These are phyloP conservation scores for Nilaparvata lugens DNA, from an alignment of 1,140 invertebrate genomes.

Conservation along the genomic window DNA sequence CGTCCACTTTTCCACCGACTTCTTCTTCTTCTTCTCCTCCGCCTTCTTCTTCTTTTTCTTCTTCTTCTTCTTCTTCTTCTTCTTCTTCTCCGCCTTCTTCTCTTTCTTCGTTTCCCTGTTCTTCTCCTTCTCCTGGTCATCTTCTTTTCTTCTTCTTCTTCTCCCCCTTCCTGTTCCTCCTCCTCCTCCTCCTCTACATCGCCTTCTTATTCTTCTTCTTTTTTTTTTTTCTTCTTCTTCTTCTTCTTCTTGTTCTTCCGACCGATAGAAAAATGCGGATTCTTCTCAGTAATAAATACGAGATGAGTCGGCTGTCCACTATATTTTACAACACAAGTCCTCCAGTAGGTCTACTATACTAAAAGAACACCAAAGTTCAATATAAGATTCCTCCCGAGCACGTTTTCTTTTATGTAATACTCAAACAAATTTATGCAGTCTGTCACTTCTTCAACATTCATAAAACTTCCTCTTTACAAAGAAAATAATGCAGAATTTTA, in stretches of 20 bases:
- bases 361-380: too few relatives aligned
- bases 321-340: too few relatives aligned
- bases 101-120: not conserved
- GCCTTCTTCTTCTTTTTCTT: not conserved
- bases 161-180: not conserved
- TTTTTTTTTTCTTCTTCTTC: not conserved
- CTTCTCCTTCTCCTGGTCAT: not conserved
- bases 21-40: not conserved
- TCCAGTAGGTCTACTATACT: too few relatives aligned
- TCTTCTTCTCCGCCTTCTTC: not conserved
- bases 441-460: too few relatives aligned
- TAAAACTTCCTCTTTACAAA: too few relatives aligned
- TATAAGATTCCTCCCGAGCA: too few relatives aligned
- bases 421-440: too few relatives aligned
- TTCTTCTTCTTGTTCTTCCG: not conserved
- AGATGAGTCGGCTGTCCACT: too few relatives aligned
- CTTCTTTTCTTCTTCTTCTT: not conserved
- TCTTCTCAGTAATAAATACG: not conserved
- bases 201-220: constrained; percentile 1
- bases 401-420: too few relatives aligned
- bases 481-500: too few relatives aligned
- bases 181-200: not conserved
- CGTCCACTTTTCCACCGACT: not conserved
- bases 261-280: not conserved
- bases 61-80: constrained; percentile 6